Base-by-base conservation (phyloP, 2,797 vertebrate species). In the Morelia viridis region DNA sequence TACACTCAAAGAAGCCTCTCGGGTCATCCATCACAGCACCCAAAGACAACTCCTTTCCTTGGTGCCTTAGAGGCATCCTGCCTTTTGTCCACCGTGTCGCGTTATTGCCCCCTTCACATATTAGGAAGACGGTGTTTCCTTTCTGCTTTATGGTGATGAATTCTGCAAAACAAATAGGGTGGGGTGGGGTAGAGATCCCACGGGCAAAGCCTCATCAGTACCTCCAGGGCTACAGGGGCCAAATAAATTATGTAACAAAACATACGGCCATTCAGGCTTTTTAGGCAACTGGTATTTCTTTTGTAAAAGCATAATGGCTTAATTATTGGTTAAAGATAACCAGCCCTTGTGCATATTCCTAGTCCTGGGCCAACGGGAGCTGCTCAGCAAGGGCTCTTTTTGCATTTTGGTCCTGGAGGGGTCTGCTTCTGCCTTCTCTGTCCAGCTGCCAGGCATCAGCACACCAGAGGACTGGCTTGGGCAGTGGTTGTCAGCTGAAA, bases 21-120 rank as follows among this genome's bases (percentile, higher is more conserved):
- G 96, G 97, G 35, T 97, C 97, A 0, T 95, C 28, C 0, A 93
- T 91, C 5, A 26, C 0, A 0, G 56, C 0, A 0, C 96, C 96
- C 92, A 97, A 50, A 1, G 87, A 13, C 68, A 96, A 90, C 1
- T 3, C 3, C 0, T 11, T 24, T 0, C 0, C 0, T 0, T 58
- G 84, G 0, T 0, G 6, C 8, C 0, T 0, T 8, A 89, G 0
- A 0, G 0, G 0, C 0, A 0, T 0, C 5, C 22, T 19, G 6
- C 87, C 83, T 41, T 53, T 91, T 0, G 0, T 1, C 91, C 93
- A 94, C 0, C 0, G 2, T 1, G 5, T 1, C 0, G 0, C 0
- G 1, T 1, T 0, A 2, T 7, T 2, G 7, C 9, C 50, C 7
- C 0, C 15, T 41, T 0, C 0, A 5, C 91, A 91, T 2, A 1